Conservation (phyloP, 1,140 invertebrate species). For the Lordiphosa mommai region DNA sequence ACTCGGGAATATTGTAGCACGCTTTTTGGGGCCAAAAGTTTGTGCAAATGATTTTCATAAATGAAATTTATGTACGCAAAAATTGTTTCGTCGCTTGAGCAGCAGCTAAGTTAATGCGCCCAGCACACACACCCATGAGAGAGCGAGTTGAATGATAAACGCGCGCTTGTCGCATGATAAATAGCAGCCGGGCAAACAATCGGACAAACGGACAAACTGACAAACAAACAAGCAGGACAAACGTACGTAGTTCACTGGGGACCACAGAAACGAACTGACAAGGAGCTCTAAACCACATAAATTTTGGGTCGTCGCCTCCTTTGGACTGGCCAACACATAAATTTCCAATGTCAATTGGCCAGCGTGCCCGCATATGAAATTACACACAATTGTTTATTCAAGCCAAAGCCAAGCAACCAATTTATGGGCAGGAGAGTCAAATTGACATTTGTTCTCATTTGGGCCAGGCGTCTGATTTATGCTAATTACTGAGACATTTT, state of each 20-base stretch:
- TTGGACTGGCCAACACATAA: slow-evolving; percentile 37
- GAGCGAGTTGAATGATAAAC: slow-evolving; percentile 60
- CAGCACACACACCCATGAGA: slow-evolving; percentile 4
- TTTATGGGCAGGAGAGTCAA: slow-evolving; percentile 1
- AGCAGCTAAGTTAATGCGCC: slow-evolving; percentile 40
- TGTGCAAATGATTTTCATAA: slow-evolving; percentile 72
- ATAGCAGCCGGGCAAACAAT: slow-evolving; percentile 47
- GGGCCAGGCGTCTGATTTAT: slow-evolving; percentile 43
- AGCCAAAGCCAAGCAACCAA: slow-evolving; percentile 12
- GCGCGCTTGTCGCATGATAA: slow-evolving; percentile 73
- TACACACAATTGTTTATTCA: slow-evolving; percentile 57
- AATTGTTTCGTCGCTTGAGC: slow-evolving; percentile 60
- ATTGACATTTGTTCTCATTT: slow-evolving; percentile 27
- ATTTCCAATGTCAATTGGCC: slow-evolving; percentile 55
- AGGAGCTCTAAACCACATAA: slow-evolving; percentile 30
- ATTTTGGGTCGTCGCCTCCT: slow-evolving; percentile 5
- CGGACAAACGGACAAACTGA: slow-evolving; percentile 34
- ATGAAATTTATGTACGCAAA: slow-evolving; percentile 64
- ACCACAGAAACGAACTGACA: slow-evolving; percentile 24
- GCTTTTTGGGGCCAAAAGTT: slow-evolving; percentile 28
- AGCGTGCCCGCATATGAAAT: slow-evolving; percentile 46
- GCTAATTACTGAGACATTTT: slow-evolving; percentile 46
- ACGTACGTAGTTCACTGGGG: slow-evolving; percentile 19
- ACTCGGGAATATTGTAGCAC: slow-evolving; percentile 31
- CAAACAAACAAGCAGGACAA: slow-evolving; percentile 36